A percentile compares a stretch with the other conserved stretches of the same genome.
phyloP scores from a whole-genome alignment of 2,797 vertebrate genomes.

The Tokudaia muenninki region DNA sequence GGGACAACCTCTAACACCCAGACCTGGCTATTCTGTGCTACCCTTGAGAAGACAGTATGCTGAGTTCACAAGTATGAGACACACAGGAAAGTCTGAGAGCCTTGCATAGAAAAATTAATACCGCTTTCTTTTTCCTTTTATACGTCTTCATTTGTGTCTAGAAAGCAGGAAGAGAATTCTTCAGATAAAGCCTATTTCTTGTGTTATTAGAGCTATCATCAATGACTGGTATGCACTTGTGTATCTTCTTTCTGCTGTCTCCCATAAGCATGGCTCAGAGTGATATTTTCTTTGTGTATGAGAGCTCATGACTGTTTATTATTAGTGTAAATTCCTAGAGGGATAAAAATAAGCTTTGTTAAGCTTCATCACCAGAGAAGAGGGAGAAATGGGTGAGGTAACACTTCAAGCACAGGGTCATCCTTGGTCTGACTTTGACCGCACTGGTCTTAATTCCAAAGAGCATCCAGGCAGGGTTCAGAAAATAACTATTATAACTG shows the following conservation, averaged over 20 bases:
- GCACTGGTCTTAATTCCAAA: not conserved
- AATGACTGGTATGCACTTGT: not conserved
- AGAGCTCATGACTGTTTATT: not conserved
- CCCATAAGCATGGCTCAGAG: not conserved
- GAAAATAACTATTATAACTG: not conserved
- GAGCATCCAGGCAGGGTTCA: not conserved
- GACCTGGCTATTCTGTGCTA: not conserved
- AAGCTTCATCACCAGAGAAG: not conserved
- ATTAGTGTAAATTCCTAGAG: not conserved
- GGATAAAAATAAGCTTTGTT: not conserved
- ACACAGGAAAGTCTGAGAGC: not conserved
- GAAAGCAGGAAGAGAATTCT: not conserved
- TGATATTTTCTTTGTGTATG: not conserved
- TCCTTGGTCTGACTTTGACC: not conserved
- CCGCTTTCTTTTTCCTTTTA: not conserved
- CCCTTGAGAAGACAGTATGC: not conserved
- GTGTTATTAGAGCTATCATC: not conserved
- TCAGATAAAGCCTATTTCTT: not conserved
- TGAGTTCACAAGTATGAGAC: not conserved
- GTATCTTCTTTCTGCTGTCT: not conserved
- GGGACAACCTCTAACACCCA: not conserved
- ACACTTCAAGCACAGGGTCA: not conserved
- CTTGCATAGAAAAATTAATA: not conserved
- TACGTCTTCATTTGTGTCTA: not conserved
- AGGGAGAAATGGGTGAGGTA: not conserved